phyloP scores from a whole-genome alignment of 2,113 vertebrate species.

The Paramormyrops kingsleyae region DNA sequence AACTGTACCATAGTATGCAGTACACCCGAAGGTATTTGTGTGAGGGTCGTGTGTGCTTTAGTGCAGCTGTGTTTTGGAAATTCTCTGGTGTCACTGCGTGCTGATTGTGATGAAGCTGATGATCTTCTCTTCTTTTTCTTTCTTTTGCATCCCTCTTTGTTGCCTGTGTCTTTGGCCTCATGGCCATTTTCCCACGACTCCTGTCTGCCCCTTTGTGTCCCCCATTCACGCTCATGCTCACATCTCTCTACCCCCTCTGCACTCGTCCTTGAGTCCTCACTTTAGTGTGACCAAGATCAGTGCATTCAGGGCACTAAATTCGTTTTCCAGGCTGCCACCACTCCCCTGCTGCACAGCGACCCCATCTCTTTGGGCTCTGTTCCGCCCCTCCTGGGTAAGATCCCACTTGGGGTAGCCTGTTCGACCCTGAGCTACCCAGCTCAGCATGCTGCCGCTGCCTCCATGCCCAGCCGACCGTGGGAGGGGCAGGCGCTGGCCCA shows the following conservation, averaged over 20 bases:
- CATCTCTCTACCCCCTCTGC: constrained; percentile 30
- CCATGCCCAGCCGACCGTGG: constrained; percentile 71
- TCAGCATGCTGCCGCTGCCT: constrained; percentile 74
- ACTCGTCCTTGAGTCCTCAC: constrained; percentile 28
- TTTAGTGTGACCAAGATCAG: constrained; percentile 91
- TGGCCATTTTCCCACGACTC: constrained; percentile 20
- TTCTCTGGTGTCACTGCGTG: background rate
- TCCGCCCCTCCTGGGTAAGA: constrained; percentile 70
- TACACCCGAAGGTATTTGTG: background rate
- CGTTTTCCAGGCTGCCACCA: constrained; percentile 88
- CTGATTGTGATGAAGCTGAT: constrained; percentile 38
- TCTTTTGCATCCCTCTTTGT: constrained; percentile 20
- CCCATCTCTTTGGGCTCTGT: constrained; percentile 73
- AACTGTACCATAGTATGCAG: background rate
- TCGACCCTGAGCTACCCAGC: constrained; percentile 64
- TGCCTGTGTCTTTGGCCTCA: background rate
- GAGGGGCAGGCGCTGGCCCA: constrained; percentile 75
- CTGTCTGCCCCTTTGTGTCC: constrained; percentile 19
- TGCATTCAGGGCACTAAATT: constrained; percentile 98
- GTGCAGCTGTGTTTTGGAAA: background rate
- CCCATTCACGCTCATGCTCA: constrained; percentile 32
- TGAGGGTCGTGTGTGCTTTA: background rate
- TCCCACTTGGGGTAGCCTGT: constrained; percentile 69
- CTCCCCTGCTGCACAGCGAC: constrained; percentile 81
- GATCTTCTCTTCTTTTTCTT: constrained; percentile 52